A percentile compares a stretch with the other conserved stretches of the same genome.
Evolutionary conservation across 2,888 invertebrate genomes (phyloP).

Genomic region (Choristoneura rosaceana): DNA sequence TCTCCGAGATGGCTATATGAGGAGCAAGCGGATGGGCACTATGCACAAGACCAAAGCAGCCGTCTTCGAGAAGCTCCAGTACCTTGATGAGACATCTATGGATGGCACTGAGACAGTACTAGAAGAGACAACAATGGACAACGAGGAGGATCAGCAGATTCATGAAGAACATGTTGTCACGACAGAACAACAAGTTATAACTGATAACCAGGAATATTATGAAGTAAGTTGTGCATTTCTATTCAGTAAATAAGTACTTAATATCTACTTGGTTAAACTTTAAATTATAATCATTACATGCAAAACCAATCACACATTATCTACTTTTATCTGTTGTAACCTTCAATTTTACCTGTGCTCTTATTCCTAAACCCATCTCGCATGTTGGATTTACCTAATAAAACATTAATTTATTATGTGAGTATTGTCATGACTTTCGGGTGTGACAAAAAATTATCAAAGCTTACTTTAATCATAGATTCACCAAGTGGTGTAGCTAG

Average conservation of each 20-base stretch:
- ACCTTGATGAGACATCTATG: conserved; percentile 59
- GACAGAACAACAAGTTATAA: conserved; percentile 73
- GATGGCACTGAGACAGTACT: conserved; percentile 52
- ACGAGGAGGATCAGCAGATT: conserved; percentile 36
- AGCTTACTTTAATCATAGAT: no score
- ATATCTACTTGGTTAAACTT: no score
- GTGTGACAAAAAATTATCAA: no score
- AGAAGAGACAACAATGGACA: conserved; percentile 39
- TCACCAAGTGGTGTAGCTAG: no score
- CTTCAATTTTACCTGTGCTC: background rate
- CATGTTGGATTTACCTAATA: no score
- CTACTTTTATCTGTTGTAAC: background rate
- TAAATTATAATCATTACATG: no score
- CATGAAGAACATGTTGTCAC: conserved; percentile 48
- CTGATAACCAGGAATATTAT: conserved; percentile 79
- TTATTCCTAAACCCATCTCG: background rate
- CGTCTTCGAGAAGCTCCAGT: conserved; percentile 72
- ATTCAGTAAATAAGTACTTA: no score
- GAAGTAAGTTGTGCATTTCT: conserved; percentile 59
- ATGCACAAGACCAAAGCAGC: conserved; percentile 68
- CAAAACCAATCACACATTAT: background rate
- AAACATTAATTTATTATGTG: no score
- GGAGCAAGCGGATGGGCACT: conserved; percentile 74
- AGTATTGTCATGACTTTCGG: no score
- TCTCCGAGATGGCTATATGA: conserved; percentile 82